Percentiles rank a stretch among this genome's conserved stretches.
These are phyloP conservation scores for Cassiopea andromeda DNA, from an alignment of 30 jellyfish, hydroid and myxozoan genomes.

Conservation along the genomic window DNA sequence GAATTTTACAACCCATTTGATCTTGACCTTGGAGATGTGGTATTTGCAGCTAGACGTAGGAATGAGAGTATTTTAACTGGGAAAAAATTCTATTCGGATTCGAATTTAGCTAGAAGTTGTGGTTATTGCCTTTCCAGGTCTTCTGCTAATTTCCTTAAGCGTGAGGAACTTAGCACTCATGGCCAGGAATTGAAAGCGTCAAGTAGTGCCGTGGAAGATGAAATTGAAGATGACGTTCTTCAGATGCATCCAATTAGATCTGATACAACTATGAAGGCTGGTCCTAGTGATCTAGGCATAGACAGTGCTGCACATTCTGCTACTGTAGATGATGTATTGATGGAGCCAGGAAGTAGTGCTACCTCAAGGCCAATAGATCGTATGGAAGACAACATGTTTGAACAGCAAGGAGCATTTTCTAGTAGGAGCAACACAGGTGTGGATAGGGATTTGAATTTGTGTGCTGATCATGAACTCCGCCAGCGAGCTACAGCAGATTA, in stretches of 20 bases:
- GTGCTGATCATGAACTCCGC: neutral
- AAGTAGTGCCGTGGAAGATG: slow-evolving; percentile 4
- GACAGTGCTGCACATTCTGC: neutral
- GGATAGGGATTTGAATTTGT: neutral
- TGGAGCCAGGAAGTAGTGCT: no score
- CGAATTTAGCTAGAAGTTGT: slow-evolving; percentile 59
- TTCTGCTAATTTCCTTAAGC: neutral
- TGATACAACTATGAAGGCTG: neutral
- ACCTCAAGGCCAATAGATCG: no score
- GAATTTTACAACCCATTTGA: slow-evolving; percentile 86
- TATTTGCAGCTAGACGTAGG: slow-evolving; percentile 15
- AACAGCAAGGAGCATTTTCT: neutral
- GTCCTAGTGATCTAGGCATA: neutral
- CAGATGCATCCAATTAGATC: slow-evolving; percentile 36
- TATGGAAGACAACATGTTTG: no score
- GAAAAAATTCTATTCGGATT: slow-evolving; percentile 68
- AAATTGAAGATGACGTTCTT: slow-evolving; percentile 14
- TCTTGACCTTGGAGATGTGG: slow-evolving; percentile 83
- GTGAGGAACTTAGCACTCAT: neutral
- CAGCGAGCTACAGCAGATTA: neutral
- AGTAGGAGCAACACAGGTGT: neutral
- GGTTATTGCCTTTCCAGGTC: slow-evolving; percentile 31
- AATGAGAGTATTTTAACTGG: slow-evolving; percentile 22
- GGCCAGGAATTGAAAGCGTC: neutral
- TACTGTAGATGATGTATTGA: neutral